Base-by-base conservation (phyloP, 2,797 vertebrate species). In the Pipistrellus nathusii region DNA sequence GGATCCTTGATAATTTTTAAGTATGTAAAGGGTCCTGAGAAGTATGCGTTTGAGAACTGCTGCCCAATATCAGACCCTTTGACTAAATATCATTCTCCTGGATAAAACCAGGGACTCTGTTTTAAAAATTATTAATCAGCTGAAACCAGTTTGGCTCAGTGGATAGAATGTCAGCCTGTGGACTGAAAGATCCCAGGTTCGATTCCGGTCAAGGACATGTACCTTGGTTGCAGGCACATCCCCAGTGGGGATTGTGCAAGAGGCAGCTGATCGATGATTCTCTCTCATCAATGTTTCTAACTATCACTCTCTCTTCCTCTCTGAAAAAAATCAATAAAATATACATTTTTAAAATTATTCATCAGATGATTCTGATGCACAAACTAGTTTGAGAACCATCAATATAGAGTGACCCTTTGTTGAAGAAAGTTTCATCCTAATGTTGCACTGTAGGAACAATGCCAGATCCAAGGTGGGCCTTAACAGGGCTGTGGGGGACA, bases 1-100 rank as follows among this genome's bases (percentile, higher is more conserved):
- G 53, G 18, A 25, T 66, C 87, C 62, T 46, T 5, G 78, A 23
- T 41, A 64, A 62, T 80, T 90, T 82, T 92, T 86, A 93, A 90
- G 21, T 14, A 13, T 3, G 1, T 21, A 69, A 59, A 88, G 14
- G 17, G 4, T 7, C 30, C 32, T 35, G 18, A 64, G 66, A 51
- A 64, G 30, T 71, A 81, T 64, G 55, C 7, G 3, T 73, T 76
- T 89, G 30, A 86, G 38, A 38, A 87, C 30, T 46, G 7, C 30
- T 64, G 2, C 12, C 20, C 6, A 20, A 8, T 7, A 38, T 76
- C 48, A 41, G 35, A 53, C 13, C 27, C n/a, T 25, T 81, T 68
- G 38, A 64, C 25, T 62, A 66, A 32, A 64, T 75, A 15, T 38
- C 35, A 73, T 72, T 93, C 7, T 93, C 38, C 17, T 35, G 38